Percentiles rank a stretch among this genome's conserved stretches.
Conservation (phyloP, 1,140 invertebrate species). For the Agrypnia vestita region DNA sequence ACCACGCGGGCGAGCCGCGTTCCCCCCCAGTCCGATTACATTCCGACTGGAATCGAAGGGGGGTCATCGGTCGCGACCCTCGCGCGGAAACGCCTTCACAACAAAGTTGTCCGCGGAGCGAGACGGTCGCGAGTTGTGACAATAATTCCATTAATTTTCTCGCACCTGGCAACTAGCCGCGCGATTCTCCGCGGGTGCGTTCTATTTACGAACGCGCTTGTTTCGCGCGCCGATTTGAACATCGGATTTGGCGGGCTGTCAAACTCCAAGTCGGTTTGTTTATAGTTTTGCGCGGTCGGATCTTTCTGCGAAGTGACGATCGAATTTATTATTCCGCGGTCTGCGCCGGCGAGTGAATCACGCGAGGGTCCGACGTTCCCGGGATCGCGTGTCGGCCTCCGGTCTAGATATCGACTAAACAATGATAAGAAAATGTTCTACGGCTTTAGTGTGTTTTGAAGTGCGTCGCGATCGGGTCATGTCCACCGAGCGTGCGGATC, state of each 20-base stretch:
- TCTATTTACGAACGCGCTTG: slow-evolving; percentile 41
- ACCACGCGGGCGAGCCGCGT: slow-evolving; percentile 4
- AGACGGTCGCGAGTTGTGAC: slow-evolving; percentile 6
- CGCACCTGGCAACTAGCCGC: slow-evolving; percentile 30
- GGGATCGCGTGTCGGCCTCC: slow-evolving; percentile 44
- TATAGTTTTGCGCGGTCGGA: not conserved
- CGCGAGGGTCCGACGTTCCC: slow-evolving; percentile 14
- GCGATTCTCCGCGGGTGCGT: slow-evolving; percentile 17
- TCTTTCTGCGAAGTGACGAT: not conserved
- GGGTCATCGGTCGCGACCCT: slow-evolving; percentile 46
- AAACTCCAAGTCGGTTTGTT: slow-evolving; percentile 29
- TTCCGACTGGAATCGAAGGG: slow-evolving; percentile 26
- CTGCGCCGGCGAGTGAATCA: slow-evolving; percentile 20
- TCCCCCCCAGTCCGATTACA: slow-evolving; percentile 32
- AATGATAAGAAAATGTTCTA: slow-evolving; percentile 43
- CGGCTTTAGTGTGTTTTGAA: slow-evolving; percentile 11
- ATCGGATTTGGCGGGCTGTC: slow-evolving; percentile 42
- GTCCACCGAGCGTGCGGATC: not conserved
- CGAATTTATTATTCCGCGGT: slow-evolving; percentile 30
- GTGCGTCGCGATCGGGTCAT: slow-evolving; percentile 26
- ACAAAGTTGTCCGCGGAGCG: slow-evolving; percentile 8
- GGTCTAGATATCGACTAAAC: slow-evolving; percentile 52
- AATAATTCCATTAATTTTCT: slow-evolving; percentile 3
- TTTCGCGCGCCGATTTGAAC: slow-evolving; percentile 33
- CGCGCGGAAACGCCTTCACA: slow-evolving; percentile 16